Percentiles rank a stretch among this genome's conserved stretches.
phyloP scores from a whole-genome alignment of 2,113 vertebrate genomes.

The Dinomys branickii region DNA sequence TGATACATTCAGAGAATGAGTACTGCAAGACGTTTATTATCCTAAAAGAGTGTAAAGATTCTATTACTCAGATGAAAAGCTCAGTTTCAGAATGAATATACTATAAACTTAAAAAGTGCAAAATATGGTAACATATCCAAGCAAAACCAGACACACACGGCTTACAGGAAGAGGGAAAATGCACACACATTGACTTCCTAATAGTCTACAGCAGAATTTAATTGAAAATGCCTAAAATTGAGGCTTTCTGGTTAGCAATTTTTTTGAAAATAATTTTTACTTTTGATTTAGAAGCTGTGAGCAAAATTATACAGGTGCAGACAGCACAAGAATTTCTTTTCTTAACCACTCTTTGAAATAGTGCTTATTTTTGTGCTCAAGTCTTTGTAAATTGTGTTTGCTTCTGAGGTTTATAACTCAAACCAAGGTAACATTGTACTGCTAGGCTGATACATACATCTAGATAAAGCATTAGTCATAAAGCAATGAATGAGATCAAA shows the following conservation, averaged over 20 bases:
- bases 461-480: constrained; percentile 15
- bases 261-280: constrained; percentile 18
- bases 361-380: constrained; percentile 20
- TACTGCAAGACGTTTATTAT: background rate
- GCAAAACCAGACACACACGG: background rate
- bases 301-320: background rate
- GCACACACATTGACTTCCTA: background rate
- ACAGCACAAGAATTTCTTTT: background rate
- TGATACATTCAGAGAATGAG: background rate
- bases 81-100: background rate
- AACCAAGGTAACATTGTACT: background rate
- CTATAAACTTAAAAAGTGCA: background rate
- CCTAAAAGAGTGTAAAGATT: background rate
- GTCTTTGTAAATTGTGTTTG: background rate
- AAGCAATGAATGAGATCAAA: constrained; percentile 8
- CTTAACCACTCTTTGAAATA: constrained; percentile 13
- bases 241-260: background rate
- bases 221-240: background rate
- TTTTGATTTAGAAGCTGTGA: constrained; percentile 21
- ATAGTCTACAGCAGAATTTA: background rate
- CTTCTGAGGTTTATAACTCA: constrained; percentile 11
- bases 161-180: background rate
- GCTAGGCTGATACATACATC: background rate
- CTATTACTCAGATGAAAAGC: background rate
- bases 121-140: background rate